These are phyloP conservation scores for Drosophila grimshawi DNA, from an alignment of 1,140 invertebrate species.

Conservation along the genomic window DNA sequence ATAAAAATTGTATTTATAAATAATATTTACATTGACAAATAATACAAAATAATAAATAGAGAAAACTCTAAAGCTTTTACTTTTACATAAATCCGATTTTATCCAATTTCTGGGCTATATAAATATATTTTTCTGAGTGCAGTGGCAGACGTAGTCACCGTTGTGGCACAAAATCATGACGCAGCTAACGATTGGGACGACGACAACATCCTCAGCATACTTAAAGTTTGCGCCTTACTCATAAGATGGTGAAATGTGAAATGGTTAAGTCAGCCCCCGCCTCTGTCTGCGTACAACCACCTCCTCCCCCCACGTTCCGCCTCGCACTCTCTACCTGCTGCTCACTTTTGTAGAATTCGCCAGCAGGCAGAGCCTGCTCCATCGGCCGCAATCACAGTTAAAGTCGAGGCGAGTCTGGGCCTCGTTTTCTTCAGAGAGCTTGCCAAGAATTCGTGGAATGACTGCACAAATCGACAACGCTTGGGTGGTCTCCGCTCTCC, in stretches of 20 bases:
- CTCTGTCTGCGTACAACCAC: too few species aligned
- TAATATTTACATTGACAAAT: too few species aligned
- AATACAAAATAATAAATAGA: too few species aligned
- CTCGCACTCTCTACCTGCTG: background rate
- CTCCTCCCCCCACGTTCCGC: background rate
- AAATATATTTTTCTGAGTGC: background rate
- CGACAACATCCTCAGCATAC: constrained; percentile 67
- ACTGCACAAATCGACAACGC: constrained; percentile 76
- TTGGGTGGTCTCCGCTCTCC: constrained; percentile 63
- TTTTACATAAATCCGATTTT: background rate
- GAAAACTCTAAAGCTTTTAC: too few species aligned
- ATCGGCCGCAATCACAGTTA: constrained; percentile 47
- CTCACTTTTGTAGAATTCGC: constrained; percentile 53
- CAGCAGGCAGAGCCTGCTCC: constrained; percentile 28
- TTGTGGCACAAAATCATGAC: constrained; percentile 23
- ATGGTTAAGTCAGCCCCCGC: constrained; percentile 32
- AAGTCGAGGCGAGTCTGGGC: constrained; percentile 19
- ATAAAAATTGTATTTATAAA: too few species aligned
- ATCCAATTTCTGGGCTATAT: too few species aligned
- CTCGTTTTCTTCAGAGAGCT: constrained; percentile 30
- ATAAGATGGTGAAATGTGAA: constrained; percentile 76
- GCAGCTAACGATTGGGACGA: constrained; percentile 37
- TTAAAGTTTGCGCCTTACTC: constrained; percentile 53
- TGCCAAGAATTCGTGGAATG: constrained; percentile 77
- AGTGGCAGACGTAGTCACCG: background rate